These are phyloP conservation scores for Macropus fuliginosus DNA, from an alignment of 2,797 vertebrate species.

Conservation along the genomic window DNA sequence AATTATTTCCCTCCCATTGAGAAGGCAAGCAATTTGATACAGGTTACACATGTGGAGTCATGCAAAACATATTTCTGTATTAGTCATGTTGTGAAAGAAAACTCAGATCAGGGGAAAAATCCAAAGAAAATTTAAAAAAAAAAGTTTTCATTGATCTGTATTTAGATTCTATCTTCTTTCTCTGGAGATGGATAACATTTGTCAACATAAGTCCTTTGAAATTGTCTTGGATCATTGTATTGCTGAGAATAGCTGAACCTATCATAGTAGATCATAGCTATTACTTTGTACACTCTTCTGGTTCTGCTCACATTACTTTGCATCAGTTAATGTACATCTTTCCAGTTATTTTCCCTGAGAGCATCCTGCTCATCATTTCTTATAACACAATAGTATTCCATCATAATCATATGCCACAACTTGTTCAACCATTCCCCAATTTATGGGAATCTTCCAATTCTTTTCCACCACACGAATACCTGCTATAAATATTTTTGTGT, in stretches of 20 bases:
- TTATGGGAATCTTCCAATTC: neutral
- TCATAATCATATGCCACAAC: neutral
- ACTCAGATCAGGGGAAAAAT: neutral
- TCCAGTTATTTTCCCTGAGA: neutral
- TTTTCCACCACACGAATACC: neutral
- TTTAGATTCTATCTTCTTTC: neutral
- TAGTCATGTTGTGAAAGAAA: neutral
- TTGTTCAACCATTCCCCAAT: neutral
- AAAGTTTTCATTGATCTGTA: neutral
- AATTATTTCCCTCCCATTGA: neutral
- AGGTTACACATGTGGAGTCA: neutral
- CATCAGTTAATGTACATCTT: neutral
- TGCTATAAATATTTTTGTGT: neutral
- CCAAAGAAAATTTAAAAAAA: neutral
- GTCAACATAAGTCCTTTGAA: neutral
- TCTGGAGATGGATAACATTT: neutral
- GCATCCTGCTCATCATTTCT: neutral
- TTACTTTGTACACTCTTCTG: neutral
- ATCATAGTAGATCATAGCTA: neutral
- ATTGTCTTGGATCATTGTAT: neutral
- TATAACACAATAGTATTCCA: neutral
- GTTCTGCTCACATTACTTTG: neutral
- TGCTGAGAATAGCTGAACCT: neutral
- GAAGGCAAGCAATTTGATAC: neutral
- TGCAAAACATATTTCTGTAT: neutral